phyloP scores from a whole-genome alignment of 2,797 vertebrate species.

The Picus viridis region DNA sequence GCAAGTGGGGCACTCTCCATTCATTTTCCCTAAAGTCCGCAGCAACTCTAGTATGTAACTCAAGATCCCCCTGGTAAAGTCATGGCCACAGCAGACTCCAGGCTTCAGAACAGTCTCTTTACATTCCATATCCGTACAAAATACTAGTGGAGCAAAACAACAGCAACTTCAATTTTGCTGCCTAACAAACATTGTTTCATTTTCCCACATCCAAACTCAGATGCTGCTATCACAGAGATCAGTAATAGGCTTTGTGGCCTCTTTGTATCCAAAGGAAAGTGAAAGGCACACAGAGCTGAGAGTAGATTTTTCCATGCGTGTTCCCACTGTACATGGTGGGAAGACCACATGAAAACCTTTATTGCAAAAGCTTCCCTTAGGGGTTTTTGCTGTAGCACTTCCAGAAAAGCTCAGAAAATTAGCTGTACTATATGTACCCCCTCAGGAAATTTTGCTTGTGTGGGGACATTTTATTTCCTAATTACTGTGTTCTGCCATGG shows the following conservation, averaged over 20 bases:
- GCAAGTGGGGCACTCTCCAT: accelerated
- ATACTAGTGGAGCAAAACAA: neutral
- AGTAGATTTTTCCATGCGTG: neutral
- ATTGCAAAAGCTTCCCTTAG: slow-evolving; percentile 20
- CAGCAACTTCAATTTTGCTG: neutral
- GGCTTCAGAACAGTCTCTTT: neutral
- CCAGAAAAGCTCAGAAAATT: slow-evolving; percentile 36
- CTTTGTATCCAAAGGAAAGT: neutral
- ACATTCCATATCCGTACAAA: neutral
- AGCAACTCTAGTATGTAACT: neutral
- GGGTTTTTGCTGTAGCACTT: neutral
- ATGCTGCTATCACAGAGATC: neutral
- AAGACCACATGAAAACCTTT: slow-evolving; percentile 33
- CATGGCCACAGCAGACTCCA: neutral
- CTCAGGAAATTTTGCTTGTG: slow-evolving; percentile 33
- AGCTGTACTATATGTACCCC: neutral
- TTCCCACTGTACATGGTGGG: neutral
- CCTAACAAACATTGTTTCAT: neutral
- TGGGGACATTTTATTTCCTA: slow-evolving; percentile 7
- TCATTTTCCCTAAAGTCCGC: neutral
- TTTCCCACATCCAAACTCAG: neutral
- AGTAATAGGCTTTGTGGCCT: neutral
- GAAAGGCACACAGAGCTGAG: neutral
- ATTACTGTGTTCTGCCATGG: neutral
- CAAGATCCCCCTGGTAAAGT: neutral